Evolutionary conservation across 2,888 invertebrate species (phyloP).

Genomic region (Melieria crassipennis): DNA sequence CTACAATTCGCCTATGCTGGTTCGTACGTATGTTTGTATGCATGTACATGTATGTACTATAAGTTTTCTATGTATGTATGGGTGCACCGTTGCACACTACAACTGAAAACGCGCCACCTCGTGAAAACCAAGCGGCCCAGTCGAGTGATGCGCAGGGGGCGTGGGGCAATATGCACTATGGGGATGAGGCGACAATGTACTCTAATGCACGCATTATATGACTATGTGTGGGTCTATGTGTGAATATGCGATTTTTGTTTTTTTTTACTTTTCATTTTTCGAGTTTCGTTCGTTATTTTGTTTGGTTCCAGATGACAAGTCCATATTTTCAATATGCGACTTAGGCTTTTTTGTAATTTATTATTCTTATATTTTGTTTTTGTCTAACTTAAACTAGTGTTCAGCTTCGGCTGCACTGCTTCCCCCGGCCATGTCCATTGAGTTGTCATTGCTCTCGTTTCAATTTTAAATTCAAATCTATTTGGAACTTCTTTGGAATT

Average conservation of each 20-base stretch:
- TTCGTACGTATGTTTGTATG: constrained; percentile 14
- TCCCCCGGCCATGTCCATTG: too few relatives aligned
- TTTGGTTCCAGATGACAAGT: neutral
- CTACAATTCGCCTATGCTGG: neutral
- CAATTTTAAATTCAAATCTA: too few relatives aligned
- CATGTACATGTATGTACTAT: constrained; percentile 2
- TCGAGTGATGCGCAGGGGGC: too few relatives aligned
- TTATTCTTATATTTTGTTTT: too few relatives aligned
- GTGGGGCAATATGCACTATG: neutral
- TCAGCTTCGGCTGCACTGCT: too few relatives aligned
- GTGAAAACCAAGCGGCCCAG: too few relatives aligned
- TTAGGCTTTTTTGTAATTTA: neutral
- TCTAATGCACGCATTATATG: neutral
- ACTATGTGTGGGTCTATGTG: neutral
- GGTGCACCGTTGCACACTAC: constrained; percentile 11
- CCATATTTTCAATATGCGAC: constrained; percentile 1
- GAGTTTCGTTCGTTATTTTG: neutral
- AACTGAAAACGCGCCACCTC: constrained; percentile 1
- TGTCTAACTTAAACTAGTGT: too few relatives aligned
- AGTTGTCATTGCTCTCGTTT: too few relatives aligned
- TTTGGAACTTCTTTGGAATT: neutral
- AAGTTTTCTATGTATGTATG: constrained; percentile 10
- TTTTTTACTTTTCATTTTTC: too few relatives aligned
- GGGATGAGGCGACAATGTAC: neutral
- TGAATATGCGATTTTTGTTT: too few relatives aligned